Evolutionary conservation across 2,797 vertebrate genomes (phyloP), one percentile per base, ranked within the genome.

Genomic region (Hyperoplus immaculatus): DNA sequence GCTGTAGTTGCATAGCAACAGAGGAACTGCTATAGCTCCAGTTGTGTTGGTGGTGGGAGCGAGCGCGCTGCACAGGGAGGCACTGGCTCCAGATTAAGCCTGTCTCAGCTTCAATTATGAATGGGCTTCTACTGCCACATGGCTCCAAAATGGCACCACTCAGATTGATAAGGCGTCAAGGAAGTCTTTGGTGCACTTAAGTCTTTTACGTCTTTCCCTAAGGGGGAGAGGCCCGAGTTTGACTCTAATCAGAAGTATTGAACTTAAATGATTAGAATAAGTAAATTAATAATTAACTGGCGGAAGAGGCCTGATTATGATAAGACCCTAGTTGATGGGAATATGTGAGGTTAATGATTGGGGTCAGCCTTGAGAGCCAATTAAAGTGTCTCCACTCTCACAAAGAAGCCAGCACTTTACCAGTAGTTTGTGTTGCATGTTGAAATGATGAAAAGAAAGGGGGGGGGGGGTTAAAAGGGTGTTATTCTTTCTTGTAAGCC

Each of bases 1-100:
- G 90, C 92, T 91, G 90, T 92, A 87, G 94, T 95, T 94, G 93
- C 95, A 94, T 95, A 95, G 95, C 95, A 95, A 95, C 95, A 95
- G 94, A 93, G 90, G 92, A 92, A 90, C 92, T 86, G 91, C 89
- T 82, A 29, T 29, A 84, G 93, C 93, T 94, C 87, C 93, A 94
- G 92, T 93, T 89, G 93, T 93, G 92, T 84, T 84, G 77, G 88
- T 89, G 93, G 88, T 91, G 87, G 81, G 89, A 90, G 90, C 82
- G 89, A 90, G 90, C 81, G 64, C 13, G 62, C 82, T 77, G 90
- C 93, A 86, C 86, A 85, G 87, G 84, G 89, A 92, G 84, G 88
- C 91, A 88, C 90, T 81, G 89, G 88, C 87, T 91, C 83, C 38
- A 93, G 92, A 93, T 95, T 93, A 94, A 94, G 91, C 82, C 89